Base-by-base conservation (phyloP, 2,113 vertebrate genomes). In the Panurus biarmicus region DNA sequence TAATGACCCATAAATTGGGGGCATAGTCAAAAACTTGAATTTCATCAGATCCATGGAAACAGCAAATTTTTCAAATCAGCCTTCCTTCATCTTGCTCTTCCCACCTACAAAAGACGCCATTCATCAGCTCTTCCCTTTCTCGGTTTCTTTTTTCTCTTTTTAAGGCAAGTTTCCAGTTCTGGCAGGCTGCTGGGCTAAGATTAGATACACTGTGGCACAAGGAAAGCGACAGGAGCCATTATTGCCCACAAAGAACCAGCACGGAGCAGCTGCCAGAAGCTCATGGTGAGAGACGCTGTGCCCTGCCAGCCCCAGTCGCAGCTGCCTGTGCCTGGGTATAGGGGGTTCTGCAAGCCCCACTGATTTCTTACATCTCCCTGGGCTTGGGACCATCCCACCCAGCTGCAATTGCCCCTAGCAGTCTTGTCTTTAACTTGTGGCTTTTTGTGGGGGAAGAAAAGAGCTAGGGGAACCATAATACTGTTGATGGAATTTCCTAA, bases 41-140 rank as follows among this genome's bases (percentile, higher is more conserved):
- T 87, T 92, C 50, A 73, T 83, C 73, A 57, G 35, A 57, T 54
- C 66, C 57, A 70, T 47, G 11, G 29, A 93, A 95, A 84, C 47
- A 76, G 35, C 18, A 79, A 90, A 60, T 74, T 94, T 87, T 93
- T 87, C 35, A 61, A 92, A 88, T 66, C 66, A 65, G 15, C 20
- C 56, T 89, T 33, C 78, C 15, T 90, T 90, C 45, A 74, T 47
- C 57, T 74, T 74, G 11, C 38, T 38, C 11, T 82, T 90, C 36
- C 54, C 60, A 71, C 53, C 29, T 85, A 72, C 42, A 82, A 73
- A 91, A 81, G 50, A 45, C 31, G 72, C 33, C 21, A 85, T 19
- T 31, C 36, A 71, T 50, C 60, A 67, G 40, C 29, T 57, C 50
- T 87, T 75, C 31, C 33, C 14, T 33, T 38, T 87, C 71, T 75